Base-by-base conservation (phyloP, 2,797 vertebrate genomes). In the Typhlichthys subterraneus region DNA sequence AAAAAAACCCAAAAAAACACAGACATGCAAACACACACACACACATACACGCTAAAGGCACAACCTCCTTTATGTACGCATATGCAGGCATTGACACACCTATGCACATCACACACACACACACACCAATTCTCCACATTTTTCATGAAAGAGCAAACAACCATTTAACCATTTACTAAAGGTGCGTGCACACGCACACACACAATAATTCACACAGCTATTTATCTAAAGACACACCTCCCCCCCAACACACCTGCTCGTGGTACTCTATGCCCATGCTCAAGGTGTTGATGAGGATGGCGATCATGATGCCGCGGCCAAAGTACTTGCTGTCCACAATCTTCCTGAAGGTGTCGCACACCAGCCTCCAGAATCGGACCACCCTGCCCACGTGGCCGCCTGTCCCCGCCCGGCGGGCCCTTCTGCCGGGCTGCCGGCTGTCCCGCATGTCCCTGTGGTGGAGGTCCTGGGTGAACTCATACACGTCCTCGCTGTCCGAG, bases 301-400 rank as follows among this genome's bases (percentile, higher is more conserved):
- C 95, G 3, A 96, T 94, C 95, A 96, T 96, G 84, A 96, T 96
- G 51, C 95, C 95, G 7, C 94, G 91, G 46, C 94, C 94, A 0
- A 96, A 96, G 75, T 96, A 96, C 65, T 96, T 96, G 93, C 95
- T 96, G 86, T 96, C 95, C 73, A 96, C 95, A 0, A 96, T 96
- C 83, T 95, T 96, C 14, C 75, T 88, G 75, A 95, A 96, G 0
- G 97, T 99, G 75, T 97, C 94, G 0, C 96, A 98, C 83, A 98
- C 94, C 76, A 97, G 79, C 1, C 90, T 95, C 96, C 96, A 97
- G 87, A 96, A 95, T 70, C 75, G 93, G 48, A 98, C 89, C 1
- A 94, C 80, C 33, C 87, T 86, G 0, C 79, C 92, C 0, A 89
- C 81, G 0, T 87, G 85, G 31, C 85, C 81, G 11, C 91, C 82